Evolutionary conservation across 2,797 vertebrate species (phyloP), one percentile per base, ranked within the genome.

Genomic region (Macrochelys suwanniensis): DNA sequence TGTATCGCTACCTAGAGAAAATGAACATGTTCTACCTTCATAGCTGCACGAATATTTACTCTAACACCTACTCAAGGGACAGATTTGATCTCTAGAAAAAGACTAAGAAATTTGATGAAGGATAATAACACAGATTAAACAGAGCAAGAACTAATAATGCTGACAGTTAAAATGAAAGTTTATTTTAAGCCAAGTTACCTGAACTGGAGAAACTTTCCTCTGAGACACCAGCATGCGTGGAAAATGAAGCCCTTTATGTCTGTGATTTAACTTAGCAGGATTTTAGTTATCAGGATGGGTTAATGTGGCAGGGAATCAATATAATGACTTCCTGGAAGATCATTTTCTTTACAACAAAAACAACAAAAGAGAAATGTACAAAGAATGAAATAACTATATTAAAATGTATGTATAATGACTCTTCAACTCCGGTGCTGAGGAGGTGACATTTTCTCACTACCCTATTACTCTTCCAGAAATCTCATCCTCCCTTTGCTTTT

Each of bases 241-340:
- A 80, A 91, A 85, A 84, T 83, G 1, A 92, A 94, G 95, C 93
- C 33, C 89, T 81, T 93, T 90, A 89, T 87, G 68, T 90, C 88
- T 93, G 28, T 90, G 84, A 85, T 94, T 91, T 95, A 53, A 4
- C 77, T 94, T 96, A 92, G 53, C 91, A 94, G 85, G 59, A 84
- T 28, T 42, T 96, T 28, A 2, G 71, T 96, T 96, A 89, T 74
- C 85, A 90, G 23, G 21, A 82, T 28, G 61, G 81, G 47, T 50
- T 96, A 96, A 96, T 82, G 92, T 88, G 95, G 87, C 92, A 94
- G 61, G 11, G 56, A 95, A 94, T 97, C 90, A 11, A 92, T 95
- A 61, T 90, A 94, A 96, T 89, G 89, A 92, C 95, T 89, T 94
- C 76, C 61, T 89, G 26, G 81, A 93, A 95, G 92, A 93, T 83